Evolutionary conservation across 2,797 vertebrate genomes (phyloP), one percentile per base, ranked within the genome.

Genomic region (Pyrocephalus nanus): DNA sequence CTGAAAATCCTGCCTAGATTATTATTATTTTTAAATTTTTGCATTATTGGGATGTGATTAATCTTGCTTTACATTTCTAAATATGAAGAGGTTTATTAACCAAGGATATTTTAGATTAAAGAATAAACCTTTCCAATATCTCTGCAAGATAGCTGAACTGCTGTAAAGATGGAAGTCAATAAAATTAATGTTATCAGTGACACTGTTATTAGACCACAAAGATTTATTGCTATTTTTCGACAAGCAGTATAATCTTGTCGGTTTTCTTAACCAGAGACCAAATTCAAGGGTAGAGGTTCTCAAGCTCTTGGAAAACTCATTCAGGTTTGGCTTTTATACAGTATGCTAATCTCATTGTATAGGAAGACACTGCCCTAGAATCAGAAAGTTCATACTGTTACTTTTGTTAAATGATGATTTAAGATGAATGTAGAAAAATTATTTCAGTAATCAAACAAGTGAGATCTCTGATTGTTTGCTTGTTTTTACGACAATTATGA

Each of bases 401-500:
- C 7, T 42, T 57, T 30, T 71, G 13, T 66, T 66, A 64, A 72
- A 34, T 69, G 21, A 25, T 48, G 22, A 30, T 43, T 87, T 38
- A 70, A 43, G 5, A 40, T 11, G 5, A 85, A 78, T 45, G 3
- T n/a, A 38, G 12, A 53, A 92, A 66, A 25, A 61, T 11, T 1
- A 53, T 27, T 54, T 23, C 32, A 66, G 3, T 9, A 81, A 48
- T 36, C 2, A 13, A 54, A 74, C 11, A 64, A n/a, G 48, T 23
- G 18, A 34, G 0, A 5, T 15, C 3, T 55, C 42, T 21, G 2
- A 18, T 69, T 51, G 3, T 21, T 57, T 40, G 5, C 6, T 18
- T 88, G 4, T 17, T 78, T 89, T 43, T 40, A 22, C 2, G 1
- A 40, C 38, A 3, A 19, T 64, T 60, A 50, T 38, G 19, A 14